Evolutionary conservation across 2,797 vertebrate genomes (phyloP), one percentile per base, ranked within the genome.

Genomic region (Meda fulgida): DNA sequence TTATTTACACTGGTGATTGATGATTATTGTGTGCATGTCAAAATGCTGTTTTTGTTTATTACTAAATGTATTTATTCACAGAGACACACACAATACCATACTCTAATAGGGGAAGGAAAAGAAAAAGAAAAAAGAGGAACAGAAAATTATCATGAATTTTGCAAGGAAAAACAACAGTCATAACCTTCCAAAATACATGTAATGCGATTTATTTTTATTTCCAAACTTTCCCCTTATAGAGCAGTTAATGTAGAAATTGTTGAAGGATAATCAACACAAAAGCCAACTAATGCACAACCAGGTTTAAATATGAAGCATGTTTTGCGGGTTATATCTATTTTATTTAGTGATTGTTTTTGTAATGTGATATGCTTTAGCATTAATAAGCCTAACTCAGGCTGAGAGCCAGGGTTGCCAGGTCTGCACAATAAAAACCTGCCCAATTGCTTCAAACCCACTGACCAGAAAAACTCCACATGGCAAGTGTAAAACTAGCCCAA

Each of bases 1-100:
- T 76, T 76, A 55, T 76, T 76, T 76, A 36, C 73, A 55, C 73
- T 36, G 19, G 31, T 55, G 51, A 76, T 76, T 36, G 51, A 76
- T 76, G 48, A 76, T 55, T 76, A 76, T 55, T 76, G 36, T n/a
- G 51, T 55, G 48, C 3, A n/a, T 76, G 29, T 53, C 48, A 36
- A 36, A 76, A 55, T 31, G n/a, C n/a, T n/a, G n/a, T n/a, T n/a
- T n/a, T n/a, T n/a, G n/a, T n/a, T n/a, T n/a, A 34, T 31, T 1
- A 29, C 21, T 76, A 76, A 14, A 36, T 55, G 31, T 21, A 55
- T 53, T 34, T 36, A 36, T 14, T 34, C 72, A 75, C 10, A 36
- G n/a, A 72, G 3, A 48, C 8, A 6, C 46, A 51, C 18, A 51
- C 29, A 34, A 53, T 13, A 36, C 1, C 29, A 0, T 76, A 73